Conservation (phyloP, 2,113 vertebrate species). For the Alethe diademata region DNA sequence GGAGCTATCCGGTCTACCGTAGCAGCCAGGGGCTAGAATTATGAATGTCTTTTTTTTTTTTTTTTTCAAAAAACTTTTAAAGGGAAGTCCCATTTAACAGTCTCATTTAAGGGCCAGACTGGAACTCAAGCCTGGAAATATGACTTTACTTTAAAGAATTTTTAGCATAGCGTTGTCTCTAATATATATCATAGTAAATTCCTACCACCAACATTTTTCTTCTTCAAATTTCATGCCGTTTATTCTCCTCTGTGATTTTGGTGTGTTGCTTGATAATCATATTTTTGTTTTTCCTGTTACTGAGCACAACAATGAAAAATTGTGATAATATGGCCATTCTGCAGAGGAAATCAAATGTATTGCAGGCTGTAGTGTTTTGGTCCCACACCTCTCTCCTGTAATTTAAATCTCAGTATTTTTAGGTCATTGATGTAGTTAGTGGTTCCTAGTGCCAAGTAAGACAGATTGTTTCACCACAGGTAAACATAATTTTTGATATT, state of each 20-base stretch:
- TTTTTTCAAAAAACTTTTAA: background rate
- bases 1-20: too few relatives aligned
- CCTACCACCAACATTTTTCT: background rate
- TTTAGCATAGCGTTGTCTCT: background rate
- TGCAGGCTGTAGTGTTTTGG: background rate
- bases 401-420: constrained; percentile 49
- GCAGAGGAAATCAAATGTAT: background rate
- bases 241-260: background rate
- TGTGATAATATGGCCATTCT: background rate
- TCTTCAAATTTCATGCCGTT: background rate
- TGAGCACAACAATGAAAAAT: background rate
- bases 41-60: background rate
- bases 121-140: background rate
- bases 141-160: background rate
- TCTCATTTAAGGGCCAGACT: background rate
- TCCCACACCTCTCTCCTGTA: background rate
- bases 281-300: constrained; percentile 4
- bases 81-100: background rate
- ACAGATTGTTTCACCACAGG: constrained; percentile 57
- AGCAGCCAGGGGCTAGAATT: too few relatives aligned
- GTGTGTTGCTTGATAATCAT: background rate
- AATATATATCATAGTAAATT: background rate
- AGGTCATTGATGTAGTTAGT: constrained; percentile 51
- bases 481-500: constrained; percentile 52
- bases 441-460: constrained; percentile 45